These are phyloP conservation scores for Ophion obscuratus DNA, from an alignment of 2,888 invertebrate genomes.

Conservation along the genomic window DNA sequence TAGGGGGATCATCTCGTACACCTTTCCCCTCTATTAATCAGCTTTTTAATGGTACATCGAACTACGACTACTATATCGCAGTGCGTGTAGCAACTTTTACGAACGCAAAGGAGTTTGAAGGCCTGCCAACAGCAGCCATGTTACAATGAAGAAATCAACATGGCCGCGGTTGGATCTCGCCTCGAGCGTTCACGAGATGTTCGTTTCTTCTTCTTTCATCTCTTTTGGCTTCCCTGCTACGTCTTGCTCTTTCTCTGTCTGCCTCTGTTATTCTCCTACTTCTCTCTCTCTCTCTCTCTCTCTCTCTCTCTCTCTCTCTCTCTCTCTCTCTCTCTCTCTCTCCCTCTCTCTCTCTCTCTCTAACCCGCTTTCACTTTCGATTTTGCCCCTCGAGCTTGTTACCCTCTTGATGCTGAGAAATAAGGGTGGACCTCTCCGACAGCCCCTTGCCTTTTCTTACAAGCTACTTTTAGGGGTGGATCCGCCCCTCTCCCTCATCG, in stretches of 20 bases:
- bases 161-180: slow-evolving; percentile 78
- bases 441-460: slow-evolving; percentile 77
- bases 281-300: slow-evolving; percentile 75
- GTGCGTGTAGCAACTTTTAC: slow-evolving; percentile 42
- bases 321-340: slow-evolving; percentile 77
- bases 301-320: slow-evolving; percentile 70
- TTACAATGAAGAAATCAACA: slow-evolving; percentile 83
- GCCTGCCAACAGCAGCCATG: slow-evolving; percentile 83
- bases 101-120: slow-evolving; percentile 66
- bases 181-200: slow-evolving; percentile 64
- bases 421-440: slow-evolving; percentile 71
- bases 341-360: slow-evolving; percentile 68
- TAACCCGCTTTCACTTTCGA: slow-evolving; percentile 81
- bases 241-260: slow-evolving; percentile 63
- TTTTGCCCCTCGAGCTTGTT: slow-evolving; percentile 82
- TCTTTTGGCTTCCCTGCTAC: slow-evolving; percentile 74
- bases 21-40: neutral
- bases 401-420: slow-evolving; percentile 79
- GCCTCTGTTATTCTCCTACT: slow-evolving; percentile 73
- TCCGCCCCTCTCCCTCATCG: slow-evolving; percentile 75
- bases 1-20: too few relatives aligned
- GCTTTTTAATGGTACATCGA: slow-evolving; percentile 7
- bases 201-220: slow-evolving; percentile 72
- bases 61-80: neutral
- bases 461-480: slow-evolving; percentile 81